phyloP scores from a whole-genome alignment of 1,140 invertebrate species.

The Metaphire vulgaris region DNA sequence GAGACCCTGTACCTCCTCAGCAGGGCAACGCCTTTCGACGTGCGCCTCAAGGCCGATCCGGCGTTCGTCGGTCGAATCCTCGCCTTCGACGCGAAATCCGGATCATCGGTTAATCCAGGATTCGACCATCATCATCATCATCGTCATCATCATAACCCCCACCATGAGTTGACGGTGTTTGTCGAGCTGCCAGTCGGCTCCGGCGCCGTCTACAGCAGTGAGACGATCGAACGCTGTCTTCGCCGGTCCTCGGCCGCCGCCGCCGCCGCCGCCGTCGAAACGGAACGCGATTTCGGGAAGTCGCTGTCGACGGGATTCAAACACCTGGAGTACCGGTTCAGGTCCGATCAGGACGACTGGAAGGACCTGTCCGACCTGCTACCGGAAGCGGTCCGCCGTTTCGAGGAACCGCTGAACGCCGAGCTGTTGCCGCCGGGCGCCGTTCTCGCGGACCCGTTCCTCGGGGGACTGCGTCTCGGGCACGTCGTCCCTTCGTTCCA shows the following conservation, averaged over 20 bases:
- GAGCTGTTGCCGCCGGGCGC: conserved; percentile 45
- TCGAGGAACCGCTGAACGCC: conserved; percentile 47
- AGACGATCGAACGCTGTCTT: conserved; percentile 29
- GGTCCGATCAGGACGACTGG: conserved; percentile 47
- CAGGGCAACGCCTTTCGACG: conserved; percentile 49
- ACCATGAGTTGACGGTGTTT: conserved; percentile 49
- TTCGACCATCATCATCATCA: no score
- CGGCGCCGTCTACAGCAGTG: conserved; percentile 46
- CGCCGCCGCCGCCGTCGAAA: no score
- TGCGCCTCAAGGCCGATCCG: conserved; percentile 61
- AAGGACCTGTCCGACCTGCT: conserved; percentile 44
- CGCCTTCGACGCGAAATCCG: conserved; percentile 71
- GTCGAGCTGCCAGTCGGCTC: conserved; percentile 51
- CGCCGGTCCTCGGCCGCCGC: neutral
- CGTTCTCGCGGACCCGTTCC: conserved; percentile 20
- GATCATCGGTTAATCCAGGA: conserved; percentile 33
- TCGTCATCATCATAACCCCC: no score
- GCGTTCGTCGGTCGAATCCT: conserved; percentile 70
- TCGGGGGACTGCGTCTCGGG: conserved; percentile 31
- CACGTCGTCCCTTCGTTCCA: conserved; percentile 23
- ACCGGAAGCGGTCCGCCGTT: conserved; percentile 43
- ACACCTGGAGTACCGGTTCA: conserved; percentile 51
- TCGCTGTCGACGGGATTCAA: conserved; percentile 42
- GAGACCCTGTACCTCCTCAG: conserved; percentile 77
- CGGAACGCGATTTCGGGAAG: conserved; percentile 2